Base-by-base conservation (phyloP, 2,888 invertebrate species). In the Drosophila testacea region DNA sequence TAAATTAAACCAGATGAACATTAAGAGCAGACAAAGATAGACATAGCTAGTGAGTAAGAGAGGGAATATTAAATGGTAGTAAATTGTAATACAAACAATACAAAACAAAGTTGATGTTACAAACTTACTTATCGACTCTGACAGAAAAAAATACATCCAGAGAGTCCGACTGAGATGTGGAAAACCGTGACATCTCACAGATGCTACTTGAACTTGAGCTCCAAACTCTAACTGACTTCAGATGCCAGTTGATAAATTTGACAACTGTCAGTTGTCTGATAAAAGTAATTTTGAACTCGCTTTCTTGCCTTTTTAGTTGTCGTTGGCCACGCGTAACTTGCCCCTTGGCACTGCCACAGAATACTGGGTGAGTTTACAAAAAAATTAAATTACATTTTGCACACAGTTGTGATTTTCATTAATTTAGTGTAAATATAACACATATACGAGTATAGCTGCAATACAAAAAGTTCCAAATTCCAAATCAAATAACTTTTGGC, bases 391-490 rank as follows among this genome's bases (percentile, higher is more conserved):
- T 88, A 86, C 80, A 88, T 88, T 84, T 76, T 69, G 83, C 81
- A 74, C 83, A 76, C 86, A 83, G 83, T 85, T 84, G 78, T 84
- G 83, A 76, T 88, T 84, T 83, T 86, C 81, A 86, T 88, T 84
- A 84, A 84, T 85, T 84, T 88, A 78, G 83, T 80, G 83, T 78
- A 80, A 86, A 80, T 73, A 77, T 69, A 75, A 83, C 70, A 83
- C 63, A 81, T 64, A 59, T 62, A 73, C 32, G 16, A 34, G 16
- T 4, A 30, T 16, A 42, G 42, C 52, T 38, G 38, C 46, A 39
- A 57, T 70, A 68, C 44, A 54, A 63, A 57, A 73, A 77, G 74
- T 62, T 73, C 68, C 46, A 69, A 78, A 81, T 83, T 78, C 68
- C 77, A 81, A 84, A 86, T 88, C 88, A 84, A 84, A 88, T 86